Base-by-base conservation (phyloP, 2,888 invertebrate species). In the Malthinus seriepunctatus region DNA sequence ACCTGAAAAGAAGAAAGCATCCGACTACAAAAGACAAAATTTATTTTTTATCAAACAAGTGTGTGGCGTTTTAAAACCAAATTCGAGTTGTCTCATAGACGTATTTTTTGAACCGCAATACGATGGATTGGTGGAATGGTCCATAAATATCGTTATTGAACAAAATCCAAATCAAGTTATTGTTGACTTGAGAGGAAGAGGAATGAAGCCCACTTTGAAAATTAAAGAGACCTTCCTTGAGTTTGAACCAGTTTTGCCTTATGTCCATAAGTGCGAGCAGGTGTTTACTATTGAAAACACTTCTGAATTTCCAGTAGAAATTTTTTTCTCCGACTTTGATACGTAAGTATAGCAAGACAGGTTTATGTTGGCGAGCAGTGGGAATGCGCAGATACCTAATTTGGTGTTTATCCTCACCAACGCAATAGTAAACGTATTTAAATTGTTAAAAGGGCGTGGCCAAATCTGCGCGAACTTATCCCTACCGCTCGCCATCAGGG, bases 311-410 rank as follows among this genome's bases (percentile, higher is more conserved):
- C 86, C 89, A 0, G 80, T 90, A 12, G 89, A 90, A 75, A 79
- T 88, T 46, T 87, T 86, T 70, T 85, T 88, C 74, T 78, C 86
- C 11, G 88, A 90, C 73, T 84, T 83, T 70, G 88, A 90, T 72
- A 72, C 77, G 87, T 87, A 78, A 81, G 80, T 47, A 45, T 37
- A 35, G n/a, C 23, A 23, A 23, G 5, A 23, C 5, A 3, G 2
- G 23, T 23, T 23, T 23, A n/a, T 23, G 23, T 23, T 23, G 23
- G 23, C 23, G 3, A n/a, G n/a, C n/a, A n/a, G n/a, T n/a, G n/a
- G n/a, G n/a, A n/a, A n/a, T n/a, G n/a, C n/a, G n/a, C n/a, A n/a
- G n/a, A n/a, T n/a, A n/a, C n/a, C n/a, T n/a, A n/a, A n/a, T n/a
- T n/a, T n/a, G n/a, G n/a, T n/a, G n/a, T n/a, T n/a, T n/a, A n/a